Evolutionary conservation across 2,888 invertebrate species (phyloP).

Genomic region (Galerucella calmariensis): DNA sequence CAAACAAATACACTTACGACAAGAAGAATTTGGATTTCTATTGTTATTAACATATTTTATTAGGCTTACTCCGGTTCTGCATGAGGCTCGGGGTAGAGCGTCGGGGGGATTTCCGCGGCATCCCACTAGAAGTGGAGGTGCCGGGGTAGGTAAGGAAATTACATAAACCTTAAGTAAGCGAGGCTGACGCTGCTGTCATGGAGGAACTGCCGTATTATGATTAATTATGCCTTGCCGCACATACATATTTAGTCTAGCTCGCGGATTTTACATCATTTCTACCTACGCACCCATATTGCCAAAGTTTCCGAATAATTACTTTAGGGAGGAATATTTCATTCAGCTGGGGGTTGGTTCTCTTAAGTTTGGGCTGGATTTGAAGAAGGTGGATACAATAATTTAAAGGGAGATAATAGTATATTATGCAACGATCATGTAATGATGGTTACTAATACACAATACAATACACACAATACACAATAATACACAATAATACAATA

Average conservation of each 20-base stretch:
- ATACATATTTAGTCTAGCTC: slow-evolving; percentile 46
- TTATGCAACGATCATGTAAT: no score
- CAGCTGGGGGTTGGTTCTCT: slow-evolving; percentile 15
- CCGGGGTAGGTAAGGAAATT: slow-evolving; percentile 61
- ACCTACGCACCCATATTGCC: slow-evolving; percentile 43
- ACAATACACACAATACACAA: no score
- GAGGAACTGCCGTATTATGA: slow-evolving; percentile 62
- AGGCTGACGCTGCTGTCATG: slow-evolving; percentile 61
- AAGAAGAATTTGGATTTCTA: no score
- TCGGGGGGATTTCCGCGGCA: slow-evolving; percentile 43
- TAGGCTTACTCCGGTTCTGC: slow-evolving; percentile 13
- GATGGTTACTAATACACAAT: no score
- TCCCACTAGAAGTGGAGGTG: slow-evolving; percentile 40
- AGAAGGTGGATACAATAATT: not conserved
- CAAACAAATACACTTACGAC: not conserved
- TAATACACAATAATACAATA: no score
- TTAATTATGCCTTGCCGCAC: slow-evolving; percentile 59
- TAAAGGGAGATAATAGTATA: not conserved
- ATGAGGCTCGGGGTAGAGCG: slow-evolving; percentile 24
- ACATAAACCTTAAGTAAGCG: slow-evolving; percentile 65
- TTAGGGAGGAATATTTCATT: slow-evolving; percentile 38
- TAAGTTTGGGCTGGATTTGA: not conserved
- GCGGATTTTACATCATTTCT: slow-evolving; percentile 45
- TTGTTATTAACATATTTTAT: not conserved
- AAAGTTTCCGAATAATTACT: slow-evolving; percentile 43